Evolutionary conservation across 2,888 invertebrate genomes (phyloP), one percentile per base, ranked within the genome.

Genomic region (Nesidiocoris tenuis): DNA sequence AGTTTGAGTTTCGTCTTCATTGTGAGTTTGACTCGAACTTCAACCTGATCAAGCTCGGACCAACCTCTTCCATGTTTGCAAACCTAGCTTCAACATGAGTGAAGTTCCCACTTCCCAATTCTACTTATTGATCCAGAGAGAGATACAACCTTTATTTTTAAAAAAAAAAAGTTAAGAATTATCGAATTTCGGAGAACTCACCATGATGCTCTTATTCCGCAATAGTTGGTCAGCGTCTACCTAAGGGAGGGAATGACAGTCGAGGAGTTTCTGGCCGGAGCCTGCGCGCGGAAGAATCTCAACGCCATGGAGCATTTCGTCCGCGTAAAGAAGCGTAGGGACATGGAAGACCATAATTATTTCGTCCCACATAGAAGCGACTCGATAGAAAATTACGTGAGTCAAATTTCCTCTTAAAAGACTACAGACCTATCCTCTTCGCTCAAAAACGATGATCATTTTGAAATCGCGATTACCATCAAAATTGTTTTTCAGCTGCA

Each of bases 241-340:
- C 89, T 96, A 80, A 89, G 94, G 81, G 95, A 96, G 79, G 92
- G 91, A 78, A 96, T 97, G 93, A 92, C 95, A 54, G 96, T 97
- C 65, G 96, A 96, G 84, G 97, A 98, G 85, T 94, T 98, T 84
- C 87, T 98, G 79, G 95, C 94, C 61, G 91, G 91, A 81, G 96
- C 96, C 67, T 97, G 97, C 86, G 92, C 91, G 80, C 89, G 96
- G 80, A 94, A 96, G 83, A 94, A 92, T 81, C 90, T 98, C 80
- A 95, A 94, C 85, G 92, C 96, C 55, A 92, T 94, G 85, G 97
- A 98, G 84, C 96, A 97, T 85, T 98, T 97, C 85, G 94, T 98
- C 76, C 88, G 96, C 81, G 94, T 96, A 80, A 95, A 95, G 86
- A 95, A 96, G 84, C 90, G 96, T 80, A 89, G 93, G 80, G 96